Evolutionary conservation across 2,113 vertebrate species (phyloP), one percentile per base, ranked within the genome.

Genomic region (Alligator sinensis): DNA sequence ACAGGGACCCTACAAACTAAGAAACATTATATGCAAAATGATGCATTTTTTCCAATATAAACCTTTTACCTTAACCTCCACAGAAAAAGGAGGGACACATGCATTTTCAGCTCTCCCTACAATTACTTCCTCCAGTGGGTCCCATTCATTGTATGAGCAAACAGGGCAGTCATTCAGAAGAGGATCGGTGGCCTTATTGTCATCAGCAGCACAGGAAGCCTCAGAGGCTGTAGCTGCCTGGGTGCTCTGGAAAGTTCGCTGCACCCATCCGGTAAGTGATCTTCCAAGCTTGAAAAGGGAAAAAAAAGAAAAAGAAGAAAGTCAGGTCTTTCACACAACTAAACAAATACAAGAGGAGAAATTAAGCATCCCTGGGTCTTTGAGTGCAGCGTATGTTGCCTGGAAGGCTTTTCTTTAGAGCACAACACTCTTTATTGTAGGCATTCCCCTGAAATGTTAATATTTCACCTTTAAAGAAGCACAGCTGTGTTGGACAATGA

Each of bases 21-120:
- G 28, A 21, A 1, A 88, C 76, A 55, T 4, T 21, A 5, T 19
- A 28, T 2, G 2, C 8, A 34, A 10, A 55, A 82, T 4, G 0
- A 2, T 0, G 5, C 3, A 9, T n/a, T 64, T 38, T 55, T 87
- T 82, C 54, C 18, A 47, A 4, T 16, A 87, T 47, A 30, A 81
- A 14, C 1, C 22, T 11, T 83, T 97, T 98, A 99, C 99, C 98
- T 99, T 99, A 94, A 99, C 99, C 97, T 99, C 99, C 97, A 99
- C 98, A 3, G 99, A 99, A 97, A 99, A 99, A 21, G 99, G 99
- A 82, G 99, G 99, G 59, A 99, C 99, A 5, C 96, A 98, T 82
- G 99, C 99, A 16, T 99, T 99, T 95, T 99, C 99, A 6, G 99
- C 99, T 92, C 99, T 98, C 61, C 99, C 99, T 95, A 99, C 99